Evolutionary conservation across 2,113 vertebrate genomes (phyloP).

Genomic region (Rynchops niger): DNA sequence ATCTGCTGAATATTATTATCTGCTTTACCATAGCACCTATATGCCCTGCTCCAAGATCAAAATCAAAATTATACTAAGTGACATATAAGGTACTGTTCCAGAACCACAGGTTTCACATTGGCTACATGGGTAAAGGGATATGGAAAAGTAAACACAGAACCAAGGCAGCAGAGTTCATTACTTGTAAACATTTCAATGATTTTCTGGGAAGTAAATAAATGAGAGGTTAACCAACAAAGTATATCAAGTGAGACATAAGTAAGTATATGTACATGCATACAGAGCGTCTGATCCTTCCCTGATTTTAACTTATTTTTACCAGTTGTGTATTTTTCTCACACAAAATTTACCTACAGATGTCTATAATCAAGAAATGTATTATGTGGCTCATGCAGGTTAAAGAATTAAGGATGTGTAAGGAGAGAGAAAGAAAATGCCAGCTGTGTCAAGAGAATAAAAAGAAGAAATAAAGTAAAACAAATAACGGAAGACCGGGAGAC

Average conservation of each 20-base stretch:
- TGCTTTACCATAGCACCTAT: not conserved
- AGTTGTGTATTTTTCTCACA: not conserved
- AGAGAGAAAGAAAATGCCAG: not conserved
- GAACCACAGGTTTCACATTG: not conserved
- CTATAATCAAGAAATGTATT: not conserved
- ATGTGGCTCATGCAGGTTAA: not conserved
- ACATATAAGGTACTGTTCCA: not conserved
- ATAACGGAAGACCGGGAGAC: not conserved
- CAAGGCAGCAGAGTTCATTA: not conserved
- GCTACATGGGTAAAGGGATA: not conserved
- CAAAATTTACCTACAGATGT: not conserved
- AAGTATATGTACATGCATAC: not conserved
- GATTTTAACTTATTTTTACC: not conserved
- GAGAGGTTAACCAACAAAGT: not conserved
- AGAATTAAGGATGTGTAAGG: not conserved
- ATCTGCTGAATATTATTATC: conserved; percentile 6
- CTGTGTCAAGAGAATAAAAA: not conserved
- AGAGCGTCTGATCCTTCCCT: not conserved
- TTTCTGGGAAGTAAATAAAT: not conserved
- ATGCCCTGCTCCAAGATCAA: not conserved
- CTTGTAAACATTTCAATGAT: not conserved
- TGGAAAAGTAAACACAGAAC: not conserved
- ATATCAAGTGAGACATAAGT: not conserved
- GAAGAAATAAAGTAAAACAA: not conserved
- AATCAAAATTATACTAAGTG: not conserved